A percentile compares a stretch with the other conserved stretches of the same genome.
These are phyloP conservation scores for Eristalis pertinax DNA, from an alignment of 2,888 invertebrate genomes.

Conservation along the genomic window DNA sequence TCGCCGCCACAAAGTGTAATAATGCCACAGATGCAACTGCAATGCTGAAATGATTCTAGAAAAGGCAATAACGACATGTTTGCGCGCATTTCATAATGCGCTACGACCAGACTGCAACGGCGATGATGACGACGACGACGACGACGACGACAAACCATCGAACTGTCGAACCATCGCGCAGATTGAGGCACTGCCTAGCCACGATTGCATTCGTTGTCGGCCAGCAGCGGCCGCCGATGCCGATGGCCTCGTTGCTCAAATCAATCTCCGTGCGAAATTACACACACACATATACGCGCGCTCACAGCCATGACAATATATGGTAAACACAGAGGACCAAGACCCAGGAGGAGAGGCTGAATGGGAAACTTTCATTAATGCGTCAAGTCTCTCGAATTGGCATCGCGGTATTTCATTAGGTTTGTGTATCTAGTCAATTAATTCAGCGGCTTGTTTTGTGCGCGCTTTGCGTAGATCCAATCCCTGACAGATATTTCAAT, in stretches of 20 bases:
- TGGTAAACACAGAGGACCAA: slow-evolving; percentile 40
- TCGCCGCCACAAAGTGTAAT: slow-evolving; percentile 66
- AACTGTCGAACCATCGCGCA: slow-evolving; percentile 20
- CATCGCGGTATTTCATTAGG: slow-evolving; percentile 65
- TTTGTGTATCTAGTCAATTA: slow-evolving; percentile 63
- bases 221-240: slow-evolving; percentile 28
- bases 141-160: neutral
- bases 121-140: neutral
- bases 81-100: slow-evolving; percentile 64
- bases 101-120: neutral
- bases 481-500: slow-evolving; percentile 66
- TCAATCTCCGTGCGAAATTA: slow-evolving; percentile 53
- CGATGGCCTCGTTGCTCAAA: slow-evolving; percentile 28
- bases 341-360: slow-evolving; percentile 8
- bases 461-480: slow-evolving; percentile 57
- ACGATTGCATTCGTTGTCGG: slow-evolving; percentile 14
- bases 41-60: slow-evolving; percentile 32
- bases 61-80: slow-evolving; percentile 70
- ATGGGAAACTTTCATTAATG: slow-evolving; percentile 64
- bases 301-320: slow-evolving; percentile 36
- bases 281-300: neutral
- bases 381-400: slow-evolving; percentile 66
- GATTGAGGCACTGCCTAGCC: slow-evolving; percentile 41
- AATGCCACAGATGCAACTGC: slow-evolving; percentile 56
- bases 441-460: slow-evolving; percentile 51